These are phyloP conservation scores for Momotus momota DNA, from an alignment of 2,797 vertebrate genomes.

Conservation along the genomic window DNA sequence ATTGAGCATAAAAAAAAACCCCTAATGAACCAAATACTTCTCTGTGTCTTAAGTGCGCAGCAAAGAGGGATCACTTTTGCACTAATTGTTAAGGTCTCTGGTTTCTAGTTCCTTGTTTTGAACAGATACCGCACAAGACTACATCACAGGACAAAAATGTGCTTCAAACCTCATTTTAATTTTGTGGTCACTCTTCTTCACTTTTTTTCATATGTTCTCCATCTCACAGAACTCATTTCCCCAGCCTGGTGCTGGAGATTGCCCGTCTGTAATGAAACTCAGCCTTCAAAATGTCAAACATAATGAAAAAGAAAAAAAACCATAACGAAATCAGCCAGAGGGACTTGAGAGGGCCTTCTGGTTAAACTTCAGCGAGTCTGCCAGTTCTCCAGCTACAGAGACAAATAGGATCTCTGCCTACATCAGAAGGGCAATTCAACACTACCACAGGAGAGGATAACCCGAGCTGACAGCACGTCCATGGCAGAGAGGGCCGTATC, in stretches of 20 bases:
- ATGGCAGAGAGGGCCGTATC: accelerated
- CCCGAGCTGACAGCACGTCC: neutral
- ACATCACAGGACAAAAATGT: neutral
- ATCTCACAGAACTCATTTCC: constrained; percentile 27
- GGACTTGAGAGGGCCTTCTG: neutral
- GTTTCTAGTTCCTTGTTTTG: neutral
- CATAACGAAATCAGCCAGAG: neutral
- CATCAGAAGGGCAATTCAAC: neutral
- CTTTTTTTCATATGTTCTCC: neutral
- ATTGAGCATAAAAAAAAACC: neutral
- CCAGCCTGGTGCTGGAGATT: neutral
- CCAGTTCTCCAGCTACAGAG: neutral
- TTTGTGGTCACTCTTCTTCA: neutral
- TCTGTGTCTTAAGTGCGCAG: neutral
- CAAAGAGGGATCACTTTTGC: neutral
- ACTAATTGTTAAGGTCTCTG: neutral
- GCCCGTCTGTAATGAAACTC: constrained; percentile 13
- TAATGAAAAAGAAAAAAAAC: neutral
- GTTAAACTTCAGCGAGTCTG: neutral
- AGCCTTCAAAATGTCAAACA: constrained; percentile 59
- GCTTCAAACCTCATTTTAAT: constrained; percentile 5
- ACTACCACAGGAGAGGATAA: neutral
- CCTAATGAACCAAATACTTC: neutral
- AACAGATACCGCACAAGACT: neutral
- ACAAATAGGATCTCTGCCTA: neutral